These are phyloP conservation scores for Chiridota heheva DNA, from an alignment of 35 echinoderm and acorn worm genomes.

Conservation along the genomic window DNA sequence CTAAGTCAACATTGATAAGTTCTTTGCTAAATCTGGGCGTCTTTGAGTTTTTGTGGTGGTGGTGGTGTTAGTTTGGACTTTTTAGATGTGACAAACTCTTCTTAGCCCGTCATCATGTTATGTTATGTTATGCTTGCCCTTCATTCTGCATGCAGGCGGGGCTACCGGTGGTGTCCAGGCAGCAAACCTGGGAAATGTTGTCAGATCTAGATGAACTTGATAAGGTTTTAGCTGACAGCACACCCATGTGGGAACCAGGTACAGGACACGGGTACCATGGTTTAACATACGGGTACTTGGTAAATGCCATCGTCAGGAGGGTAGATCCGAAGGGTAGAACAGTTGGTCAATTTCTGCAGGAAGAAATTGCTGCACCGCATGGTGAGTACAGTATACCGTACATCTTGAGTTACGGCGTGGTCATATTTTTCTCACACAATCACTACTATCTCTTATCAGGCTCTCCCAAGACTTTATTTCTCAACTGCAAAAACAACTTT, in stretches of 20 bases:
- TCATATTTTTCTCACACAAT: too few relatives aligned
- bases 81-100: too few relatives aligned
- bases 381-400: too few relatives aligned
- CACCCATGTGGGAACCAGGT: constrained; percentile 78
- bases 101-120: too few relatives aligned
- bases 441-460: too few relatives aligned
- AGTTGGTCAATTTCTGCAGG: constrained; percentile 71
- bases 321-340: constrained; percentile 76
- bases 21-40: too few relatives aligned
- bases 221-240: constrained; percentile 27
- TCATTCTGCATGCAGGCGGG: constrained; percentile 53
- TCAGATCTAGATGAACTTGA: constrained; percentile 50
- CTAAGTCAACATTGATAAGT: too few relatives aligned
- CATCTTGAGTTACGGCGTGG: too few relatives aligned
- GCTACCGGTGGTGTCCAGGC: constrained; percentile 23
- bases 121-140: neutral
- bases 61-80: too few relatives aligned
- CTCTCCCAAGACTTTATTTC: too few relatives aligned
- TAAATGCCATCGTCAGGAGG: constrained; percentile 64
- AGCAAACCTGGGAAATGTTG: constrained; percentile 42
- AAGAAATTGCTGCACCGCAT: constrained; percentile 88
- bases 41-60: too few relatives aligned
- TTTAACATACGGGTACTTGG: constrained; percentile 51
- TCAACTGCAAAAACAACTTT: too few relatives aligned
- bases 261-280: constrained; percentile 73